Conservation (phyloP, 2,113 vertebrate genomes). For the Odontophorus gujanensis region DNA sequence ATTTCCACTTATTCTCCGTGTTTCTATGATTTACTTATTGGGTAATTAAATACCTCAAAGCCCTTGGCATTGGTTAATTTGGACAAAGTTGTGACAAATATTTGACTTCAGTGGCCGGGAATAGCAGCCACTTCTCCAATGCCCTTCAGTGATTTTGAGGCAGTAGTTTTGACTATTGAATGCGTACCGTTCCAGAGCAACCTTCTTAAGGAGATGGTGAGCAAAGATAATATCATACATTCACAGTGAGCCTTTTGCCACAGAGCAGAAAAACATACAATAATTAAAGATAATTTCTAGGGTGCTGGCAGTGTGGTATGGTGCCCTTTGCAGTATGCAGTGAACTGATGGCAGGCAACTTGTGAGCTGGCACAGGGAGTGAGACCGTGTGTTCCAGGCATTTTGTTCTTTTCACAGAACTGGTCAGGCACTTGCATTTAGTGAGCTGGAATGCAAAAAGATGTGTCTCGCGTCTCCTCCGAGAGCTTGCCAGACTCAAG, state of each 20-base stretch:
- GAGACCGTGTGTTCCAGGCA: slow-evolving; percentile 3
- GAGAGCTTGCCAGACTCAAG: slow-evolving; percentile 59
- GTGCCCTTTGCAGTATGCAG: background rate
- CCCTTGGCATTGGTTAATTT: slow-evolving; percentile 25
- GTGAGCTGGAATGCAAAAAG: slow-evolving; percentile 57
- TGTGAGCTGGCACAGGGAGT: slow-evolving; percentile 10
- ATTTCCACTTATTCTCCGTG: slow-evolving; percentile 53
- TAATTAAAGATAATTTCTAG: background rate
- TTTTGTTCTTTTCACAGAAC: background rate
- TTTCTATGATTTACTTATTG: slow-evolving; percentile 49
- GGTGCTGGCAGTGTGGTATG: background rate
- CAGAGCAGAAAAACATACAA: background rate
- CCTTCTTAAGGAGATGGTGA: background rate
- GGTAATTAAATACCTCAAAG: slow-evolving; percentile 64
- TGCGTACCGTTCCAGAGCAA: slow-evolving; percentile 22
- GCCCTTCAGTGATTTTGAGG: slow-evolving; percentile 56
- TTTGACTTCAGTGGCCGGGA: slow-evolving; percentile 51
- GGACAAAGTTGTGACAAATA: slow-evolving; percentile 63
- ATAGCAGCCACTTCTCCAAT: slow-evolving; percentile 41
- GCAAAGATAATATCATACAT: background rate
- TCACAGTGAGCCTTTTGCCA: background rate
- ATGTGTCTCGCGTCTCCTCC: slow-evolving; percentile 58
- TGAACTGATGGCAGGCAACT: slow-evolving; percentile 18
- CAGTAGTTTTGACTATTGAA: slow-evolving; percentile 23
- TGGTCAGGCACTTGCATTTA: slow-evolving; percentile 42